Conservation (phyloP, 2,113 vertebrate genomes). For the Donacobius atricapilla region DNA sequence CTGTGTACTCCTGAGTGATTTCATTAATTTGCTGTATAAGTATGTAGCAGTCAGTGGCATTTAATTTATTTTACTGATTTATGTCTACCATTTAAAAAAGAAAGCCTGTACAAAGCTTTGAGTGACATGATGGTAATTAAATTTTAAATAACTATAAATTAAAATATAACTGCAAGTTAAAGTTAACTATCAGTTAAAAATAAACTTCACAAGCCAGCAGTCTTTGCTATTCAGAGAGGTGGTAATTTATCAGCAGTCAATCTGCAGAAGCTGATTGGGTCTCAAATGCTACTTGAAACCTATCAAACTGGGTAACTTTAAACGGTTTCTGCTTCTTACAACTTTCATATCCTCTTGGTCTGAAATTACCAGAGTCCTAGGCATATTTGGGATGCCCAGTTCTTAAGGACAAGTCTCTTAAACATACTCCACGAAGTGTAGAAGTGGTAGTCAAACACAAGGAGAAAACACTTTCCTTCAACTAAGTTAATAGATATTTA, state of each 20-base stretch:
- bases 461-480: background rate
- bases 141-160: constrained; percentile 67
- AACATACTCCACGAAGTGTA: background rate
- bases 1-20: constrained; percentile 38
- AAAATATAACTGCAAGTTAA: constrained; percentile 56
- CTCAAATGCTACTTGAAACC: background rate
- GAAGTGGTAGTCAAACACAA: background rate
- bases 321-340: background rate
- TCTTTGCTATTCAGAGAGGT: constrained; percentile 31
- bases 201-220: constrained; percentile 51
- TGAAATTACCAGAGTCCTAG: background rate
- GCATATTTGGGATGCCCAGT: background rate
- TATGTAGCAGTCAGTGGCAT: constrained; percentile 46
- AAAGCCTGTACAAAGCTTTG: constrained; percentile 39
- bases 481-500: background rate
- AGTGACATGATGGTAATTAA: constrained; percentile 61
- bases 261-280: background rate
- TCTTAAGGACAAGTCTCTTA: background rate
- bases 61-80: constrained; percentile 66
- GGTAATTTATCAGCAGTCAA: constrained; percentile 32
- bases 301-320: background rate
- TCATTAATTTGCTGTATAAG: constrained; percentile 56
- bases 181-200: constrained; percentile 65
- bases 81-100: constrained; percentile 44
- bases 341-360: background rate